phyloP scores from a whole-genome alignment of 2,113 vertebrate species.

The Chionodraco myersi region DNA sequence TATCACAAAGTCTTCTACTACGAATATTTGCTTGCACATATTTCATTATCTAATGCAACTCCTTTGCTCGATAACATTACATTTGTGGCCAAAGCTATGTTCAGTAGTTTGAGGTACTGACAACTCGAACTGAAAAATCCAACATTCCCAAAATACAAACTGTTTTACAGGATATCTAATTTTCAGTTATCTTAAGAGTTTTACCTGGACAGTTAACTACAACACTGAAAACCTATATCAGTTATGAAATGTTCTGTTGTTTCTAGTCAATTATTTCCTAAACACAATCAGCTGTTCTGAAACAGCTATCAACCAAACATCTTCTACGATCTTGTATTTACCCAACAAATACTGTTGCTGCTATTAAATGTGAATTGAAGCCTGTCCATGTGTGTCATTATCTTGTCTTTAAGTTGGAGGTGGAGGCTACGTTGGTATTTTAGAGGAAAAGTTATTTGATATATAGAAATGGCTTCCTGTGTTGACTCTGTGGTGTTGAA shows the following conservation, averaged over 20 bases:
- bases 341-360: neutral
- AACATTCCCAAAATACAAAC: no score
- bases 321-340: neutral
- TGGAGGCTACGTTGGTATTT: neutral
- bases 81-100: neutral
- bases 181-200: neutral
- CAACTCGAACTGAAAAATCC: no score
- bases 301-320: neutral
- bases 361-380: slow-evolving; percentile 1
- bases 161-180: no score
- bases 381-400: slow-evolving; percentile 27
- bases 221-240: neutral
- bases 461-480: slow-evolving; percentile 12
- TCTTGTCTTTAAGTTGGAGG: neutral
- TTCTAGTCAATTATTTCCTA: neutral
- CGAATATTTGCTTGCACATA: no score
- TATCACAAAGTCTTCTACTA: no score
- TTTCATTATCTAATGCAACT: no score
- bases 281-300: neutral
- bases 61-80: no score
- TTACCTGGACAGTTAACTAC: neutral
- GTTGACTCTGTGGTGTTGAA: slow-evolving; percentile 1
- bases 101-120: no score
- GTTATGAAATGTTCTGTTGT: no score
- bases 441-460: slow-evolving; percentile 6